Evolutionary conservation across 2,113 vertebrate species (phyloP).

Genomic region (Pycnonotus jocosus): DNA sequence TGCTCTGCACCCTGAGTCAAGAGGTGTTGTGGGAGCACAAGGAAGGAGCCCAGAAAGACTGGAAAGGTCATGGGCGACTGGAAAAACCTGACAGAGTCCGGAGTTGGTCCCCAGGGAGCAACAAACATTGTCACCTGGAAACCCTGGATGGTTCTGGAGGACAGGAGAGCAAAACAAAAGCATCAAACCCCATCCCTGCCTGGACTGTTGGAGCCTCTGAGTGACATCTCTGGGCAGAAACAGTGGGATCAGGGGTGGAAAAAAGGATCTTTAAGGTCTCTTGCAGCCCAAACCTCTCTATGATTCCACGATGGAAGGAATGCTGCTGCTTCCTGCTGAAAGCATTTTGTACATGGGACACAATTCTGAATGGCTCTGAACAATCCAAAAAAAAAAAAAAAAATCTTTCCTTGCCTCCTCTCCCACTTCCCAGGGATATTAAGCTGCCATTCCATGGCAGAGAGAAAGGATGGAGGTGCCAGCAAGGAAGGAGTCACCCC

Average conservation of each 20-base stretch:
- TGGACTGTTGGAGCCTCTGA: background rate
- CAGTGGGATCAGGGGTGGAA: rapidly evolving
- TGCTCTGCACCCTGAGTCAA: background rate
- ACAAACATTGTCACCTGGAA: background rate
- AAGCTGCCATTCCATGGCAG: background rate
- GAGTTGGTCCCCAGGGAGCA: background rate
- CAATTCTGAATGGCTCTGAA: background rate
- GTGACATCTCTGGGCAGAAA: background rate
- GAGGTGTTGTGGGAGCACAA: background rate
- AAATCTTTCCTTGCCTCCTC: background rate
- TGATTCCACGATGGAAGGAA: background rate
- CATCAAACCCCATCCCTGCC: background rate
- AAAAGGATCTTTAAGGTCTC: background rate
- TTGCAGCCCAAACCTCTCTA: background rate
- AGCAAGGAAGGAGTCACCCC: background rate
- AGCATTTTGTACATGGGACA: background rate
- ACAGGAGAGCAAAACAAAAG: background rate
- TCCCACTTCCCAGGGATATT: background rate
- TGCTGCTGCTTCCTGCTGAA: background rate
- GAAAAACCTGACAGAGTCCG: background rate
- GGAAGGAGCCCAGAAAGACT: background rate
- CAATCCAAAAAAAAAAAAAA: background rate
- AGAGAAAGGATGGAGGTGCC: background rate
- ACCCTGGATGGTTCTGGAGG: background rate
- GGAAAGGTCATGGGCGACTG: background rate